phyloP scores from a whole-genome alignment of 1,140 invertebrate species.

The Amphibalanus amphitrite region DNA sequence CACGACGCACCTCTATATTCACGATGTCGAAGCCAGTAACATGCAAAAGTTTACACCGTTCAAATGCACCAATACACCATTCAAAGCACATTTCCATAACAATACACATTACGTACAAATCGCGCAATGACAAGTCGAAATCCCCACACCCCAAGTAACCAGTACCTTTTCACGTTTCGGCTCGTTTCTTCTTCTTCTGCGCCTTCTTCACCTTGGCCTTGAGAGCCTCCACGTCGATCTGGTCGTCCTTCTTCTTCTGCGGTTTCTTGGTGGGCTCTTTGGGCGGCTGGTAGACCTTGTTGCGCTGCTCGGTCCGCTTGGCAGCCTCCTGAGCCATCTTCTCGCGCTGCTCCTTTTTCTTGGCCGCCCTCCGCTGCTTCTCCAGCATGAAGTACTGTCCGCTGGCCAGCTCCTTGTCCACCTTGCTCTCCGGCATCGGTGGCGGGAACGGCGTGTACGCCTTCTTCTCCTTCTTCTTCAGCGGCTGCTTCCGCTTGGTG shows the following conservation, averaged over 20 bases:
- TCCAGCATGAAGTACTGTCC: slow-evolving; percentile 93
- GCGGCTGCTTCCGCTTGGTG: slow-evolving; percentile 65
- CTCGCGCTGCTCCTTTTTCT: slow-evolving; percentile 51
- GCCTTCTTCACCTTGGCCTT: slow-evolving; percentile 54
- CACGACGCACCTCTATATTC: no score
- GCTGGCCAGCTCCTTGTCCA: slow-evolving; percentile 82
- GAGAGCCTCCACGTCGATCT: slow-evolving; percentile 42
- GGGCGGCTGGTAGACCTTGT: slow-evolving; percentile 65
- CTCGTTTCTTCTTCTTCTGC: slow-evolving; percentile 21
- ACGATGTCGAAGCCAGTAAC: no score
- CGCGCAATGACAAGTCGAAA: no score
- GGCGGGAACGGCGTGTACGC: slow-evolving; percentile 97
- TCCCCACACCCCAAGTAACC: no score
- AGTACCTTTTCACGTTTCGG: neutral
- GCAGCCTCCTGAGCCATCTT: slow-evolving; percentile 39
- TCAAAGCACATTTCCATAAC: no score
- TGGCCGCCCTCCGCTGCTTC: slow-evolving; percentile 53
- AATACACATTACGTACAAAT: no score
- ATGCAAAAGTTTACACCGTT: no score
- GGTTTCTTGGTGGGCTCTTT: slow-evolving; percentile 35
- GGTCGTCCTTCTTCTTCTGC: slow-evolving; percentile 20
- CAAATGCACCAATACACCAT: no score
- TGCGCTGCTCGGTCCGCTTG: slow-evolving; percentile 55
- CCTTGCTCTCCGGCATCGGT: slow-evolving; percentile 71
- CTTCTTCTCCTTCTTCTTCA: slow-evolving; percentile 68